Conservation (phyloP, 2,888 invertebrate genomes). For the Dicranocentrus wangi region DNA sequence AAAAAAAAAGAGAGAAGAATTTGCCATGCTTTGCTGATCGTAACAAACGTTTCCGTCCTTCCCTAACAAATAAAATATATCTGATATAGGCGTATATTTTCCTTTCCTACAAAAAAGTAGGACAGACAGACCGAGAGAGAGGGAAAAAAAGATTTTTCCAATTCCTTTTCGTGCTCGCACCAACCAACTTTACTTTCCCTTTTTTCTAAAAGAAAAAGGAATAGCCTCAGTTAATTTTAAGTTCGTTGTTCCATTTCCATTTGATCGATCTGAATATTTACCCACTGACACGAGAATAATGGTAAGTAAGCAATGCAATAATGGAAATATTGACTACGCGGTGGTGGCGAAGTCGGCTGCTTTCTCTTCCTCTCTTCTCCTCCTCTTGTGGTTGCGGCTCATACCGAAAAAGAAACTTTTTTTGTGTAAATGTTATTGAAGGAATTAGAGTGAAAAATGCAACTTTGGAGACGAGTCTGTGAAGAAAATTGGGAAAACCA, state of each 20-base stretch:
- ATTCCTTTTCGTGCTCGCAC: background rate
- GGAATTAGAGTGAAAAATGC: slow-evolving; percentile 32
- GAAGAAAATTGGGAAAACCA: background rate
- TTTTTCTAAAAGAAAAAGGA: background rate
- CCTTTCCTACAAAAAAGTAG: background rate
- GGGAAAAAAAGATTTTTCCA: background rate
- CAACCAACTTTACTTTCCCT: background rate
- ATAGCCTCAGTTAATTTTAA: slow-evolving; percentile 9
- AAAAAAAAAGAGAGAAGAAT: slow-evolving; percentile 3
- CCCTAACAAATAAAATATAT: background rate
- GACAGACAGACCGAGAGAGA: too few species aligned
- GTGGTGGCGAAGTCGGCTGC: too few species aligned
- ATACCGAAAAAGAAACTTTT: too few species aligned
- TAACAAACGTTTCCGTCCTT: slow-evolving; percentile 8
- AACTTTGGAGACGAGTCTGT: background rate
- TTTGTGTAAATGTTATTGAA: slow-evolving; percentile 1
- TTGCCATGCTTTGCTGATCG: slow-evolving; percentile 19
- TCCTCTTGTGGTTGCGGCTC: too few species aligned
- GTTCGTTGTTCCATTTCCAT: slow-evolving; percentile 27
- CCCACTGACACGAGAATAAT: slow-evolving; percentile 10
- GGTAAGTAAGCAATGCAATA: slow-evolving; percentile 16
- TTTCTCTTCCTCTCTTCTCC: too few species aligned
- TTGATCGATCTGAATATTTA: slow-evolving; percentile 22
- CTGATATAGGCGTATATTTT: slow-evolving; percentile 15
- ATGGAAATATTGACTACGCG: background rate